Percentiles rank a stretch among this genome's conserved stretches.
Evolutionary conservation across 2,797 vertebrate genomes (phyloP).

Genomic region (Acanthiza pusilla): DNA sequence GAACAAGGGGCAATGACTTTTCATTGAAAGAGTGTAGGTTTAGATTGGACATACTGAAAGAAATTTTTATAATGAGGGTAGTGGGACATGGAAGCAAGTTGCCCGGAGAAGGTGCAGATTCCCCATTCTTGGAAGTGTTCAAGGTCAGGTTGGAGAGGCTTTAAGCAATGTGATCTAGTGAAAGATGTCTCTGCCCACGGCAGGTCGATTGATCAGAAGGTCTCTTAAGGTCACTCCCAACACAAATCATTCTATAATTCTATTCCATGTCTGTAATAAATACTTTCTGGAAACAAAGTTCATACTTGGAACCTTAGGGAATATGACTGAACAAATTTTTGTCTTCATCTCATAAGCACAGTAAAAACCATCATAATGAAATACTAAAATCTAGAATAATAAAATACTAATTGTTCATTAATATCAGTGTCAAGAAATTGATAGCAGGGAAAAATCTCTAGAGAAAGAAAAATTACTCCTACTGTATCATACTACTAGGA

Average conservation of each 20-base stretch:
- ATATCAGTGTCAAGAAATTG: not conserved
- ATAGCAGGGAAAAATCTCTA: not conserved
- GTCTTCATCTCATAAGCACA: not conserved
- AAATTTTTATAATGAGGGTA: accelerated
- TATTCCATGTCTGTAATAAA: not conserved
- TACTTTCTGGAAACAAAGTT: not conserved
- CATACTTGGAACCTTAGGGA: not conserved
- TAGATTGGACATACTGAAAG: not conserved
- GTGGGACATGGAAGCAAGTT: not conserved
- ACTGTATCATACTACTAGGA: not conserved
- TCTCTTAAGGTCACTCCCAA: not conserved
- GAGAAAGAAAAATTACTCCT: not conserved
- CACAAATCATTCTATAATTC: not conserved
- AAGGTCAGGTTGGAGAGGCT: not conserved
- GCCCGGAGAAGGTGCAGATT: not conserved
- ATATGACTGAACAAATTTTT: accelerated
- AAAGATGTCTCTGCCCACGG: not conserved
- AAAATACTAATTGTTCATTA: not conserved
- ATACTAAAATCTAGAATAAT: not conserved
- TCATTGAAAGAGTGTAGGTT: not conserved
- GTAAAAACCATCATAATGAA: not conserved
- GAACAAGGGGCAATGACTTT: not conserved
- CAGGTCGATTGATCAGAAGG: not conserved
- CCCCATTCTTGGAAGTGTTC: not conserved
- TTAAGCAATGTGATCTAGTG: not conserved